Base-by-base conservation (phyloP, 2,888 invertebrate species). In the Amiota mariae region DNA sequence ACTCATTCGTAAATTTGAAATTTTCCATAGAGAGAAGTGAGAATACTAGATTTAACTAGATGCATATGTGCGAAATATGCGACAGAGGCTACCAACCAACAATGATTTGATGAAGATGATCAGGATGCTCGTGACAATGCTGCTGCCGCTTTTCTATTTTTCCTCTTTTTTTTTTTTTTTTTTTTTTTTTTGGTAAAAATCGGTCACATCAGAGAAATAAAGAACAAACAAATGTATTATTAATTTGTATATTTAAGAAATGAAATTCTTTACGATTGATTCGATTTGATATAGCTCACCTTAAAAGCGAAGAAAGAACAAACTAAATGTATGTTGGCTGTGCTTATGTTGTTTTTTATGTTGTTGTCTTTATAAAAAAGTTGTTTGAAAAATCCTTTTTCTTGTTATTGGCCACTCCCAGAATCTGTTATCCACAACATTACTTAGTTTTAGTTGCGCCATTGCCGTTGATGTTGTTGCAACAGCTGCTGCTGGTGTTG, bases 341-440 rank as follows among this genome's bases (percentile, higher is more conserved):
- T 18, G 59, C 11, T 64, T 12, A 4, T 54, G 64, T 12, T 36
- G 46, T 15, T 46, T 11, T 18, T 36, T 18, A 63, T 10, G 10
- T 6, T n/a, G n/a, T 24, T 64, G 36, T 20, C 20, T 46, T 36
- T 36, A 63, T 46, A 63, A 63, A 63, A 63, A 70, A 73, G 73
- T 20, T 67, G n/a, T 71, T 74, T 75, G 49, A 63, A 46, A 57
- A 75, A 72, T 75, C 75, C 74, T 75, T 73, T 48, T 72, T 73
- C 72, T 48, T 76, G 74, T 70, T 73, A 75, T n/a, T 18, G 72
- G 59, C 72, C 73, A 76, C 72, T 74, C 73, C 73, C 51, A 70
- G 36, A 47, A 70, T 12, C 56, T 15, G 51, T 70, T 18, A n/a
- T 36, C 46, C 64, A 46, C n/a, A 13, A 63, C 13, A 64, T n/a